Base-by-base conservation (phyloP, 1,140 invertebrate species). In the Bemisia tabaci region DNA sequence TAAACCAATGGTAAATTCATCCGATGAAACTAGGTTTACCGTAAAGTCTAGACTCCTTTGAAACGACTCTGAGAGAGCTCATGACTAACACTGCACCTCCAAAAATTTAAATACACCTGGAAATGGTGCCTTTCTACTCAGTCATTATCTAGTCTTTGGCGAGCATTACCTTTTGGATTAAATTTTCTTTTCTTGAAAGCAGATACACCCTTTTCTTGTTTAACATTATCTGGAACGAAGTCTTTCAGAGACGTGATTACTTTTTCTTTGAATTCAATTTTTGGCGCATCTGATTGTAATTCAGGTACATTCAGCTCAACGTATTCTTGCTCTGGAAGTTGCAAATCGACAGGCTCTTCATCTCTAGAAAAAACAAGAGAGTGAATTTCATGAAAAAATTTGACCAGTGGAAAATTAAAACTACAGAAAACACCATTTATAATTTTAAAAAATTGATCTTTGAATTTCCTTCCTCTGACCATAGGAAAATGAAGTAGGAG, bases 181-280 rank as follows among this genome's bases (percentile, higher is more conserved):
- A 48, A 9, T 48, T 48, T 48, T 17, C 33, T 48, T 48, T 48
- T 48, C 33, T 48, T 48, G 33, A 48, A 48, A 48, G 33, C 33
- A 48, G 33, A 48, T 17, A 48, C 33, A 5, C 33, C 33, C 5
- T 17, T 48, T 48, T 48, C 33, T 48, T 48, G 33, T 17, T 48
- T 48, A 9, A 48, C 33, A 48, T 17, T 48, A 9, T 48, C 33
- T 48, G 5, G 33, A 48, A 48, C 33, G 5, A 48, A 48, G 17
- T 17, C 17, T 9, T 17, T 48, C 17, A 48, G 17, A 5, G 33
- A 9, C 17, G 33, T 75, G 48, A 87, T 74, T 5, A 77, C 81
- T 76, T 87, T 88, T 71, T 88, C 86, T 71, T 83, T 85, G 67
- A 88, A 87, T 59, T 79, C 80, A 64, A 79, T 82, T 11, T 79